Base-by-base conservation (phyloP, 2,797 vertebrate species). In the Huso huso region DNA sequence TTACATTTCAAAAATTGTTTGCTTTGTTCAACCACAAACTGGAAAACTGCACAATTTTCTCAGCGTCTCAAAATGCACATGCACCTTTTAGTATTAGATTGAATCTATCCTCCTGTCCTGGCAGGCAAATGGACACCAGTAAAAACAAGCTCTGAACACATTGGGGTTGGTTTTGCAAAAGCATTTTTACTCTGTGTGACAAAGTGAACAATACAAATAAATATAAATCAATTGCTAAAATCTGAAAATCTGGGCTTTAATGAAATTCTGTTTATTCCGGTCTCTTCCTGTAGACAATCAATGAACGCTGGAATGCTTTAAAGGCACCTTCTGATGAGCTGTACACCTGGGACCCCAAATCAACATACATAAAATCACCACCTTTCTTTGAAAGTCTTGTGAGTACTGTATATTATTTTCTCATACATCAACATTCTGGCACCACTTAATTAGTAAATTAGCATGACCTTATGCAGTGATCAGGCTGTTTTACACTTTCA, bases 311-410 rank as follows among this genome's bases (percentile, higher is more conserved):
- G 97, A 98, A 97, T 82, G 78, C 91, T 52, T 85, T 99, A 72
- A 83, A 83, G 9, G 92, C 91, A 67, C 88, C 96, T 0, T 90
- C 92, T 61, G 94, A 97, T 69, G 92, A 91, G 69, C 83, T 99
- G 0, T 99, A 98, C 66, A 78, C 87, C 62, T 99, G 97, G 97
- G 89, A 97, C 74, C 80, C 88, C 60, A 87, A 91, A n/a, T 99
- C 97, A 15, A 99, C 97, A 0, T 99, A 98, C 73, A 99, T 99
- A 79, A 99, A 99, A 77, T 94, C 94, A 12, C 97, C 97, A 0
- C 95, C 97, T 0, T 99, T 99, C 83, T 99, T 99, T 62, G 84
- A 94, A 69, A 91, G 88, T 60, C 84, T 99, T 94, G 96, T 99
- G 90, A 0, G 83, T 73, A 0, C 0, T 37, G 0, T 63, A 50